Evolutionary conservation across 1,140 invertebrate genomes (phyloP).

Genomic region (Temnothorax curvispinosus): DNA sequence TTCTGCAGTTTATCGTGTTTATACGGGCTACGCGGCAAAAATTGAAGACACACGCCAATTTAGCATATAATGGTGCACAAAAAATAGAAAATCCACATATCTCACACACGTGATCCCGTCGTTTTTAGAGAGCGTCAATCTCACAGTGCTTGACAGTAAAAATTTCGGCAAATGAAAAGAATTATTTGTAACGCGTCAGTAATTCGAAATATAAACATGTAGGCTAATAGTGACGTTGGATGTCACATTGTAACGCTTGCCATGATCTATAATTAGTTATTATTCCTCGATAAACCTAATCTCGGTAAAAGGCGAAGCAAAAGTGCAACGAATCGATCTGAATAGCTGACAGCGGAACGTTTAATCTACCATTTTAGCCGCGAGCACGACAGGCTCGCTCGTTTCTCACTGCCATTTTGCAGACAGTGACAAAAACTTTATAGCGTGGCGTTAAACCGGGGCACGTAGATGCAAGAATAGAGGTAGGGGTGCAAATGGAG

Average conservation of each 20-base stretch:
- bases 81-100: conserved; percentile 23
- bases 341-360: conserved; percentile 66
- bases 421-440: conserved; percentile 74
- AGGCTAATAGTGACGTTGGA: conserved; percentile 15
- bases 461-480: conserved; percentile 64
- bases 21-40: conserved; percentile 30
- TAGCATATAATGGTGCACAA: conserved; percentile 18
- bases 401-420: conserved; percentile 73
- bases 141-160: not conserved
- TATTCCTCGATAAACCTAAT: conserved; percentile 58
- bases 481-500: conserved; percentile 53
- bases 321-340: conserved; percentile 63
- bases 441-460: conserved; percentile 66
- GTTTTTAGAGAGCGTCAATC: conserved; percentile 38
- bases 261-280: conserved; percentile 51
- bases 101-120: not conserved
- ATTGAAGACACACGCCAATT: conserved; percentile 43
- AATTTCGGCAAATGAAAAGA: not conserved
- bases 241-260: conserved; percentile 33
- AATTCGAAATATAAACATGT: not conserved
- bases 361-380: conserved; percentile 72
- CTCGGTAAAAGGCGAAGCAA: conserved; percentile 57
- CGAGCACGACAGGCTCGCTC: conserved; percentile 66
- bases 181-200: not conserved
- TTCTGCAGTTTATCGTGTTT: conserved; percentile 51